Base-by-base conservation (phyloP, 2,113 vertebrate genomes). In the Platichthys flesus region DNA sequence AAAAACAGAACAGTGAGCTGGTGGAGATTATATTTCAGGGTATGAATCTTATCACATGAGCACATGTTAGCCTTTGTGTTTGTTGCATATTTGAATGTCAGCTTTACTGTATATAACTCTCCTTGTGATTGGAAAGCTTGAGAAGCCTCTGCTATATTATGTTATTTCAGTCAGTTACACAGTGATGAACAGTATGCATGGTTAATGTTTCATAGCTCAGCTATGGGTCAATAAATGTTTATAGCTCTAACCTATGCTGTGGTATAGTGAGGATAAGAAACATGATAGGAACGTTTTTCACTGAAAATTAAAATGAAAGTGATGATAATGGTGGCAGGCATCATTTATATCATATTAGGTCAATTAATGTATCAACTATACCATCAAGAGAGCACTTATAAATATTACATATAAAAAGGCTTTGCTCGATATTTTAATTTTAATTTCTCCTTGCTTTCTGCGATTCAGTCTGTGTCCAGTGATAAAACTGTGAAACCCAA, bases 131-230 rank as follows among this genome's bases (percentile, higher is more conserved):
- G 1, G 26, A 16, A 62, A 57, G 35, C 52, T 45, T 18, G 14
- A 5, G 12, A 18, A 26, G 40, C 21, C 18, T 70, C 20, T 31
- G 28, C 12, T 15, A 23, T 28, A 52, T 26, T 35, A 59, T 69
- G 3, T 40, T 65, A 63, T 5, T 74, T 57, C 26, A 49, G 3
- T 58, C 12, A 47, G 9, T 63, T 37, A 37, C 2, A 24, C 21
- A 24, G 13, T 71, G 40, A 54, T 51, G 3, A 31, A 69, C 23
- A 78, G 0, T 45, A 67, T 85, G 18, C 35, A 83, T 81, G 42
- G 9, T 47, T 24, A 84, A 61, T 60, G 66, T 12, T 47, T 64
- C 26, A 16, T 67, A 10, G 18, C 2, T 62, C 31, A 35, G 16
- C 16, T 10, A 42, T 28, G 20, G 2, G 3, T 28, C 12, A 28